A percentile compares a stretch with the other conserved stretches of the same genome.
These are phyloP conservation scores for Brachyistius frenatus DNA, from an alignment of 2,113 vertebrate species.

Conservation along the genomic window DNA sequence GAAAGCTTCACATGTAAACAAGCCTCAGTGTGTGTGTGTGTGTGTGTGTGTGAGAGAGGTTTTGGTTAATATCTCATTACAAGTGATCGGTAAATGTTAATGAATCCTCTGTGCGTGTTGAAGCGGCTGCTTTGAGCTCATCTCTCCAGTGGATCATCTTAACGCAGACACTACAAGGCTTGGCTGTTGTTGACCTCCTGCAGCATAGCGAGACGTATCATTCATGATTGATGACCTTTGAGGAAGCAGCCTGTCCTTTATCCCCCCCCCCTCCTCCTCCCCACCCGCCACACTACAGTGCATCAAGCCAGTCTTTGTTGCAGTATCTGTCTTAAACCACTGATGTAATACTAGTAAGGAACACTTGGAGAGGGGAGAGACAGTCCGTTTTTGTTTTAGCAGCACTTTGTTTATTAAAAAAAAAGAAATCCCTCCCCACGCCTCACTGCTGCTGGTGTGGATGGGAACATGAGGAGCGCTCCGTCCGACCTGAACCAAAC, in stretches of 20 bases:
- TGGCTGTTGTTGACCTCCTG: slow-evolving; percentile 55
- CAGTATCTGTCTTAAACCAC: slow-evolving; percentile 24
- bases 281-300: slow-evolving; percentile 9
- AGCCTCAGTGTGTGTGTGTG: background rate
- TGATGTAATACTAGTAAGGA: background rate
- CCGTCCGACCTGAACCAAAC: slow-evolving; percentile 46
- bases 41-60: background rate
- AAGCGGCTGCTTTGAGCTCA: background rate
- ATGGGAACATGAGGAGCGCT: slow-evolving; percentile 63
- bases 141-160: background rate
- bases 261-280: slow-evolving; percentile 39
- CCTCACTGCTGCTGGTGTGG: slow-evolving; percentile 15
- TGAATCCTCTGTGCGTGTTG: background rate
- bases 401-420: slow-evolving; percentile 20
- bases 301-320: slow-evolving; percentile 8
- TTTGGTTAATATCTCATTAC: background rate
- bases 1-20: slow-evolving; percentile 36
- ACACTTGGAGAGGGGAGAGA: background rate
- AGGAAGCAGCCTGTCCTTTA: slow-evolving; percentile 48
- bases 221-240: slow-evolving; percentile 74
- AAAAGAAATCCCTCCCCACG: background rate
- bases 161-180: slow-evolving; percentile 14
- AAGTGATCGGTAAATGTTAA: background rate
- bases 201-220: slow-evolving; percentile 61
- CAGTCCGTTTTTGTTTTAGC: slow-evolving; percentile 20